Percentiles rank a stretch among this genome's conserved stretches.
Conservation (phyloP, 2,113 vertebrate species). For the Gadus macrocephalus region DNA sequence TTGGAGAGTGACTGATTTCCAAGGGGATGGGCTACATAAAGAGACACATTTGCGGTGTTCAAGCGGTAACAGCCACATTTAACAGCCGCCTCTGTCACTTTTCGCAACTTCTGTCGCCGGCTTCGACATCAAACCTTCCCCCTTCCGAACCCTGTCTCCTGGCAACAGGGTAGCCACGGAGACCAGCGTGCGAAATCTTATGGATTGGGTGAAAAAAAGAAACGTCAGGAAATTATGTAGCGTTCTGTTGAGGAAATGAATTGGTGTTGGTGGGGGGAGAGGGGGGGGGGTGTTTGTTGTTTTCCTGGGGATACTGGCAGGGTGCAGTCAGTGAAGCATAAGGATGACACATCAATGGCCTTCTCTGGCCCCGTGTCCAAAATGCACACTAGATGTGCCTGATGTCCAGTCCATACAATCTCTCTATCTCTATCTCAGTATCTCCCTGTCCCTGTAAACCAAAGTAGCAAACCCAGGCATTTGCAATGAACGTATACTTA, state of each 20-base stretch:
- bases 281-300: slow-evolving; percentile 32
- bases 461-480: too few relatives aligned
- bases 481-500: too few relatives aligned
- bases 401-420: too few relatives aligned
- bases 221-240: slow-evolving; percentile 49
- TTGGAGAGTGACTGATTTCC: not conserved
- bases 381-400: too few relatives aligned
- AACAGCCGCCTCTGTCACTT: slow-evolving; percentile 24
- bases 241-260: slow-evolving; percentile 24
- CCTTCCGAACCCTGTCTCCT: slow-evolving; percentile 45
- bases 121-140: slow-evolving; percentile 32
- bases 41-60: not conserved
- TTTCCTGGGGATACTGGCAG: slow-evolving; percentile 39
- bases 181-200: slow-evolving; percentile 42
- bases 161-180: slow-evolving; percentile 67
- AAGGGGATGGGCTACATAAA: not conserved
- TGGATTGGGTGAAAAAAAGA: not conserved
- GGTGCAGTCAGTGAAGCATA: slow-evolving; percentile 8
- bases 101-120: slow-evolving; percentile 34
- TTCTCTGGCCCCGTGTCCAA: too few relatives aligned
- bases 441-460: too few relatives aligned
- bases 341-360: too few relatives aligned
- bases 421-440: too few relatives aligned
- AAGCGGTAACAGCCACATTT: slow-evolving; percentile 18
- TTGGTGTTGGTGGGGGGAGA: slow-evolving; percentile 6